Percentiles rank a stretch among this genome's conserved stretches.
Conservation (phyloP, 2,888 invertebrate genomes). For the Drosophila helvetica region DNA sequence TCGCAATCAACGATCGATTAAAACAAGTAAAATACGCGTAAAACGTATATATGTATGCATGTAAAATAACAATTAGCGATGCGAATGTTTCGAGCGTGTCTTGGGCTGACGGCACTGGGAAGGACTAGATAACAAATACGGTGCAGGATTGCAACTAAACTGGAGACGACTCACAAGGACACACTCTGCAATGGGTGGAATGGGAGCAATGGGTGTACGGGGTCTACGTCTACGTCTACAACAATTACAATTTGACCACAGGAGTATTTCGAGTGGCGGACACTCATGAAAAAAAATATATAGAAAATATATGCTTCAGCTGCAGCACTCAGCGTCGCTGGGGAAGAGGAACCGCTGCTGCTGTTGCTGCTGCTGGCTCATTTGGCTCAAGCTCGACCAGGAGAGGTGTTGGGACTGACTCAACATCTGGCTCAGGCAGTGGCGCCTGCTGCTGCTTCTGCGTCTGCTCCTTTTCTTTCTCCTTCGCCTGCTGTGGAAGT, state of each 20-base stretch:
- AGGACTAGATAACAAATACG: constrained; percentile 52
- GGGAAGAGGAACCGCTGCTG: neutral
- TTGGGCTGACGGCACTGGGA: constrained; percentile 26
- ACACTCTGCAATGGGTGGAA: neutral
- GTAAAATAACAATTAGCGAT: constrained; percentile 19
- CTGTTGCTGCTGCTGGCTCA: constrained; percentile 1
- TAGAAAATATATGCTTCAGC: constrained; percentile 27
- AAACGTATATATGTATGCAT: constrained; percentile 2
- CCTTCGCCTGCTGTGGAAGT: neutral
- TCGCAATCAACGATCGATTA: constrained; percentile 12
- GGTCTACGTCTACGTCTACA: neutral
- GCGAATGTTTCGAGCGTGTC: constrained; percentile 22
- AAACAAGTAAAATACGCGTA: constrained; percentile 10
- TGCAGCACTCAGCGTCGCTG: constrained; percentile 14
- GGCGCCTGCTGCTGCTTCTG: constrained; percentile 19
- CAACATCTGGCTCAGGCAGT: constrained; percentile 21
- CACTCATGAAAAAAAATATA: neutral
- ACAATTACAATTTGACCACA: constrained; percentile 62
- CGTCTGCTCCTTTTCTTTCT: neutral
- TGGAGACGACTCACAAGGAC: constrained; percentile 21
- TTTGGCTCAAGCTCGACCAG: constrained; percentile 53
- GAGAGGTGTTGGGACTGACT: constrained; percentile 34
- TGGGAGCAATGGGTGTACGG: neutral
- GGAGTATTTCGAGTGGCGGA: constrained; percentile 63
- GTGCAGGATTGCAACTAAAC: constrained; percentile 37